Percentiles rank a stretch among this genome's conserved stretches.
phyloP scores from a whole-genome alignment of 2,888 invertebrate species.

The Mycalesis mineus region DNA sequence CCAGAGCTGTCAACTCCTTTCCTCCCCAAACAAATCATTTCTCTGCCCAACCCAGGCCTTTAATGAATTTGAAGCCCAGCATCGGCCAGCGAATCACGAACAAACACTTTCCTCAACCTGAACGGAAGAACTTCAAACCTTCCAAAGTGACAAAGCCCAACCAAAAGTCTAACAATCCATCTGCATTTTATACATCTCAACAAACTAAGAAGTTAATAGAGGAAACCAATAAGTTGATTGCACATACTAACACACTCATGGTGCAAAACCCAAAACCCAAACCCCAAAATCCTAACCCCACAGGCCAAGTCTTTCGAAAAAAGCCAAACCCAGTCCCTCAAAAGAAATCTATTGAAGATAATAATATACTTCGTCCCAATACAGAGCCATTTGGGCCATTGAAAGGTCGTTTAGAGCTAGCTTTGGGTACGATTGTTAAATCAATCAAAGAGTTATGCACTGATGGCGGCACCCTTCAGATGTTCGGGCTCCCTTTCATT shows the following conservation, averaged over 20 bases:
- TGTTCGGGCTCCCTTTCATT: conserved; percentile 28
- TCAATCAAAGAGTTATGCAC: conserved; percentile 38
- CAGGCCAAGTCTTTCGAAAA: neutral
- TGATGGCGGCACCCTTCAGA: conserved; percentile 16
- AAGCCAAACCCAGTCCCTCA: neutral
- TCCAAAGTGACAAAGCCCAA: conserved; percentile 43
- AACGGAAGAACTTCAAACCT: conserved; percentile 38
- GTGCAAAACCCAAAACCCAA: neutral
- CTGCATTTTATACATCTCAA: conserved; percentile 30
- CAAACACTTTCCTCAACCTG: conserved; percentile 16
- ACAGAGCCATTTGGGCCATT: conserved; percentile 42
- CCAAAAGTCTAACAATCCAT: conserved; percentile 35
- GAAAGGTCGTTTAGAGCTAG: conserved; percentile 59
- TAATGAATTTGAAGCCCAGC: conserved; percentile 32
- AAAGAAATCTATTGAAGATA: conserved; percentile 10
- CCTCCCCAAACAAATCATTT: conserved; percentile 12
- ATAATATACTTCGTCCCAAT: conserved; percentile 39
- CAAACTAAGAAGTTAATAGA: conserved; percentile 20
- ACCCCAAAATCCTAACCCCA: neutral
- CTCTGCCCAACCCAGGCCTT: neutral
- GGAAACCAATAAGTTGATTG: conserved; percentile 1
- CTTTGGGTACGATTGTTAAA: conserved; percentile 54
- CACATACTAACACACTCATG: conserved; percentile 7
- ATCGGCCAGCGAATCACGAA: conserved; percentile 31
- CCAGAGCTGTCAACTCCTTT: conserved; percentile 3